Conservation (phyloP, 1,140 invertebrate genomes). For the Aphis craccivora region DNA sequence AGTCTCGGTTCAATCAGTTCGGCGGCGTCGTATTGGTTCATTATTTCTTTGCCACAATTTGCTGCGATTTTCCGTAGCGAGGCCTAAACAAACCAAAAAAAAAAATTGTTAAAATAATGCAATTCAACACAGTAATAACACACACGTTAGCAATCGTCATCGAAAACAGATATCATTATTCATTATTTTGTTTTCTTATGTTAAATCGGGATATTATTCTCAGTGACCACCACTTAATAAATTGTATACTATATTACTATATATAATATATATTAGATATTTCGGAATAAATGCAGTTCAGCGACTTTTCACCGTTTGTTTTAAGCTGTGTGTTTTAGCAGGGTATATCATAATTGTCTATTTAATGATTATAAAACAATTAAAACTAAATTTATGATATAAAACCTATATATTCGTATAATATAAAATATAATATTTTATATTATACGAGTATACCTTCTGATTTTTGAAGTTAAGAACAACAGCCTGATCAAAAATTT, state of each 20-base stretch:
- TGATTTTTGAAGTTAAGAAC: not conserved
- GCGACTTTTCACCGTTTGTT: not conserved
- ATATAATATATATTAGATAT: not conserved
- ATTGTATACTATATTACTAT: too few species aligned
- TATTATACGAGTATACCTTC: not conserved
- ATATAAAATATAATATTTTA: too few species aligned
- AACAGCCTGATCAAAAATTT: not conserved
- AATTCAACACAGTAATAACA: not conserved
- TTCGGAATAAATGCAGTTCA: not conserved
- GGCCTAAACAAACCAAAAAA: conserved; percentile 67
- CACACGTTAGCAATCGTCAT: not conserved
- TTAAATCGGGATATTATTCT: not conserved
- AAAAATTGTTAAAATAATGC: not conserved
- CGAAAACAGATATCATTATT: not conserved
- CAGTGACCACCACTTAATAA: not conserved
- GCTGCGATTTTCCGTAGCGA: conserved; percentile 74
- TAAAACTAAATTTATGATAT: not conserved
- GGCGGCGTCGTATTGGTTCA: conserved; percentile 67
- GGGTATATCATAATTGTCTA: not conserved
- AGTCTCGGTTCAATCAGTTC: conserved; percentile 74
- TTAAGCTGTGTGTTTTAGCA: not conserved
- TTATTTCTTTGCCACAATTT: conserved; percentile 67
- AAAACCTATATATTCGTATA: too few species aligned
- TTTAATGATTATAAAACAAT: not conserved
- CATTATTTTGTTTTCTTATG: not conserved